phyloP scores from a whole-genome alignment of 2,888 invertebrate genomes.

The Amiota mariae region DNA sequence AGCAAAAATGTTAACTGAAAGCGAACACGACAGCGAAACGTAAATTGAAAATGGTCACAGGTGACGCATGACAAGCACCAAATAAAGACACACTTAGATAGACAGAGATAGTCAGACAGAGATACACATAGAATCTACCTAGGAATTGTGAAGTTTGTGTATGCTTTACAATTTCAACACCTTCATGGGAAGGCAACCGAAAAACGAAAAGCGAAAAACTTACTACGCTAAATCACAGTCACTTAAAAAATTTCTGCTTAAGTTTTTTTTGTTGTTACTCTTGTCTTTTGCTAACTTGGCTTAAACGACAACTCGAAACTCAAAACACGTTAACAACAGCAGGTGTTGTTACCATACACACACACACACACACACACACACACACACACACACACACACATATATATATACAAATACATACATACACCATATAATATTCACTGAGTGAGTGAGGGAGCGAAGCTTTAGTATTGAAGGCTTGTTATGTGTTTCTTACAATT shows the following conservation, averaged over 20 bases:
- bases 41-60: constrained; percentile 62
- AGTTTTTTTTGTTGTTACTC: constrained; percentile 5
- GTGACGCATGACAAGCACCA: constrained; percentile 62
- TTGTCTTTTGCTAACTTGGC: neutral
- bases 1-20: constrained; percentile 54
- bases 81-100: neutral
- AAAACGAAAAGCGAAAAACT: neutral
- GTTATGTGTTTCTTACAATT: constrained; percentile 50
- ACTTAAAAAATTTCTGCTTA: constrained; percentile 59
- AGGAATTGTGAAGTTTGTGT: too few species aligned
- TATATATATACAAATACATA: too few species aligned
- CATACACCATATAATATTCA: neutral
- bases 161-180: neutral
- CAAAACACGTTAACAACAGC: constrained; percentile 61
- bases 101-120: neutral
- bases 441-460: neutral
- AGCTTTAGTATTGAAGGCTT: constrained; percentile 28
- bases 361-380: constrained; percentile 48
- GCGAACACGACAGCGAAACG: constrained; percentile 38
- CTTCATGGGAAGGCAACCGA: neutral
- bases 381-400: constrained; percentile 49
- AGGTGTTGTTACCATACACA: constrained; percentile 51
- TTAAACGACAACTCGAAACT: constrained; percentile 32
- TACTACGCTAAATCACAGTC: constrained; percentile 58
- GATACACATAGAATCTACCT: too few species aligned